Percentiles rank a stretch among this genome's conserved stretches.
These are phyloP conservation scores for Macrosiphum euphorbiae DNA, from an alignment of 2,888 invertebrate species.

Conservation along the genomic window DNA sequence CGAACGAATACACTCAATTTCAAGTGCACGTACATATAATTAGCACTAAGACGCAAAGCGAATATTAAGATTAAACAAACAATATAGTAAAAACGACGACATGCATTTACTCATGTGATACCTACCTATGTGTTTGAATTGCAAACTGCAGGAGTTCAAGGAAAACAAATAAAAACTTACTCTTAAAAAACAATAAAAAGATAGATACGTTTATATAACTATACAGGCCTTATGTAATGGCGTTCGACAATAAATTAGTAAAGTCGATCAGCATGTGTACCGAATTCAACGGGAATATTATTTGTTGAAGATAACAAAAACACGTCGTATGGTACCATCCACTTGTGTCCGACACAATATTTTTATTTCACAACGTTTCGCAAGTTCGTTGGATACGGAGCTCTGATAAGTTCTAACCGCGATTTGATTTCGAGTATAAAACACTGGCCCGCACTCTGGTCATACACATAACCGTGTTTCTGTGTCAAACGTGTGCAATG, in stretches of 20 bases:
- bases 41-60: neutral
- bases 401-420: neutral
- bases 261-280: neutral
- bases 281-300: neutral
- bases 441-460: neutral
- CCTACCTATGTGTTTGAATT: neutral
- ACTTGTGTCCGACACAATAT: neutral
- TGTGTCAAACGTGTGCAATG: neutral
- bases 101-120: neutral
- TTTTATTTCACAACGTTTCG: neutral
- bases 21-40: neutral
- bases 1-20: neutral
- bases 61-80: neutral
- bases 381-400: neutral
- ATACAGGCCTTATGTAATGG: neutral
- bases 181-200: neutral
- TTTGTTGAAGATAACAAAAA: neutral
- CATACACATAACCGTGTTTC: neutral
- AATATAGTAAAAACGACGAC: neutral
- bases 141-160: neutral
- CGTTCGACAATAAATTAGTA: neutral
- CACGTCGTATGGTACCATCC: neutral
- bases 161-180: neutral
- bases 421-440: neutral
- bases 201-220: no score